Base-by-base conservation (phyloP, 2,113 vertebrate genomes). In the Seriola quinqueradiata region DNA sequence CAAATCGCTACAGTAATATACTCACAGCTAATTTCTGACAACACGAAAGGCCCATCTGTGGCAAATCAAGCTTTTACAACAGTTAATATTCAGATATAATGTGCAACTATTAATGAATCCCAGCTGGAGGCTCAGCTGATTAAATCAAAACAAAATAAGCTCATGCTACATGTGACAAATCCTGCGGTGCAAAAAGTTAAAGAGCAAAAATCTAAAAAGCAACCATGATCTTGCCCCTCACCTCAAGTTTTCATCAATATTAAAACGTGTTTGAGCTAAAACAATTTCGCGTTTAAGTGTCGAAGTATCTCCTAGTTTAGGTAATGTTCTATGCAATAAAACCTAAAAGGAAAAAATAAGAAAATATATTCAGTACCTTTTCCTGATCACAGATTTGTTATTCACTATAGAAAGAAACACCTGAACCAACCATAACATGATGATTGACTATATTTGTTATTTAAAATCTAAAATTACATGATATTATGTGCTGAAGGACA, bases 1-100 rank as follows among this genome's bases (percentile, higher is more conserved):
- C 61, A 69, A 46, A 50, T 84, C 69, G 73, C 54, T 78, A 14
- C 66, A 61, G 79, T 4, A 6, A 65, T 67, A 63, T 34, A 70
- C 63, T 73, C 8, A 14, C 10, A 50, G 50, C 79, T 84, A 11
- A 70, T 64, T 57, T 81, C 8, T 70, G 61, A 54, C 58, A 63
- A 55, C 55, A 46, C 6, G n/a, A 2, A 65, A 50, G 55, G 14
- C 36, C 64, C 36, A 6, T 77, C 50, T 68, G 9, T 16, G 28
- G 21, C 28, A 70, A 61, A 40, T 25, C 3, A 42, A 9, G 13
- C 12, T 46, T 73, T 81, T 36, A 34, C 17, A 40, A 0, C 38
- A 2, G 8, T 70, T 75, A 46, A 38, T 46, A 36, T 40, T 60
- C 17, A 55, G 54, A 54, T 34, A 38, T 32, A 42, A 32, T 46